Evolutionary conservation across 2,888 invertebrate genomes (phyloP).

Genomic region (Drosophila demipolita): DNA sequence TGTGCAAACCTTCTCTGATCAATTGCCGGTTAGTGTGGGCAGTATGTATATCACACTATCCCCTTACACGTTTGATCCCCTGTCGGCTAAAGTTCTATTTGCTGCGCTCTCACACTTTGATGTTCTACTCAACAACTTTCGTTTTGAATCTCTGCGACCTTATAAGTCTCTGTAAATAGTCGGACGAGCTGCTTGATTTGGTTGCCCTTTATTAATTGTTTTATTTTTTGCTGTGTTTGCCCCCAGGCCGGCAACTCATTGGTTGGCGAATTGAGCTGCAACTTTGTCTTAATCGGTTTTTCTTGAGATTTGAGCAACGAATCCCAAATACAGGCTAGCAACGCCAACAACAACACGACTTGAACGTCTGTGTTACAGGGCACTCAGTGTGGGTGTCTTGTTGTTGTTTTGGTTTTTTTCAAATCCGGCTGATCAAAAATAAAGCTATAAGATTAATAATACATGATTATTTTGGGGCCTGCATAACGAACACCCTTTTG

Average conservation of each 20-base stretch:
- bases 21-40: constrained; percentile 39
- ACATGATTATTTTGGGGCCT: constrained; percentile 22
- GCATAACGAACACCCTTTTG: constrained; percentile 33
- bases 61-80: not conserved
- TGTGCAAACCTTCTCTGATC: constrained; percentile 42
- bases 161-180: constrained; percentile 41
- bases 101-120: constrained; percentile 69
- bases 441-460: constrained; percentile 2
- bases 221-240: constrained; percentile 5
- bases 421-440: constrained; percentile 56
- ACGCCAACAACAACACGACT: not conserved
- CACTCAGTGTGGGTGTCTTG: constrained; percentile 45
- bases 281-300: constrained; percentile 39
- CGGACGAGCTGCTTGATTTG: constrained; percentile 9
- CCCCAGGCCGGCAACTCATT: constrained; percentile 13
- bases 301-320: constrained; percentile 11
- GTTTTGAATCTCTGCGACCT: constrained; percentile 13
- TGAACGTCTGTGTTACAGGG: constrained; percentile 30
- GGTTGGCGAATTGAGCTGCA: constrained; percentile 56
- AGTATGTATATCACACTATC: not conserved
- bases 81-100: constrained; percentile 20
- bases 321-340: constrained; percentile 2
- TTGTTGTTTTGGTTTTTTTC: constrained; percentile 30
- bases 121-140: constrained; percentile 53
- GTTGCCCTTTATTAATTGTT: constrained; percentile 40